Evolutionary conservation across 1,140 invertebrate genomes (phyloP).

Genomic region (Gyrodactylus bullatarudis): DNA sequence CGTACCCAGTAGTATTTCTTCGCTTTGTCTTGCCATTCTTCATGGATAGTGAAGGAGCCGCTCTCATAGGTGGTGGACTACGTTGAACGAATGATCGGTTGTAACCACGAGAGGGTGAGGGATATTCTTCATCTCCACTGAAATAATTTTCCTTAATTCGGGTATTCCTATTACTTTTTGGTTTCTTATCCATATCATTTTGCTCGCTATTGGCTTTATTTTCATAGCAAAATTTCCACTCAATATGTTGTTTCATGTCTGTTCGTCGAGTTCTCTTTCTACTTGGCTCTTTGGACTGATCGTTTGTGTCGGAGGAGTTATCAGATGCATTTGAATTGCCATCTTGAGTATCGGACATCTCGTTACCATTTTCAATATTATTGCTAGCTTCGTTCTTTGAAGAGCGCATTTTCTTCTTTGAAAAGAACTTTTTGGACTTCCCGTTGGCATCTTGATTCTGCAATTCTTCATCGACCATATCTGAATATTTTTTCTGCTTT

Average conservation of each 20-base stretch:
- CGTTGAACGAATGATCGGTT: too few relatives aligned
- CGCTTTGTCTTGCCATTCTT: background rate
- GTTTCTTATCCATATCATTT: background rate
- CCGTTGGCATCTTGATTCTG: background rate
- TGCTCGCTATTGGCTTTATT: too few relatives aligned
- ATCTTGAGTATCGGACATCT: background rate
- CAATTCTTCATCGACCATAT: background rate
- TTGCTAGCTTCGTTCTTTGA: too few relatives aligned
- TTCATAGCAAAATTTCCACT: background rate
- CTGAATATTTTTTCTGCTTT: background rate
- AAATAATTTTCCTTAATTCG: background rate
- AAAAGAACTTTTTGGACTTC: background rate
- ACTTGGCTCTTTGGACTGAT: background rate
- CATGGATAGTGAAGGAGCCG: background rate
- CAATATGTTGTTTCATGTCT: background rate
- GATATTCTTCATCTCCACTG: background rate
- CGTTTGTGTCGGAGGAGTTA: background rate
- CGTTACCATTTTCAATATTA: background rate
- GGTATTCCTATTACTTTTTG: background rate
- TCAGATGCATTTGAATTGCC: background rate
- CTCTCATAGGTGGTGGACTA: background rate
- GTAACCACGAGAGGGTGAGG: background rate
- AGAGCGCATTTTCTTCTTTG: background rate
- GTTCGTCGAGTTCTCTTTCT: background rate
- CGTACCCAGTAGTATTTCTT: background rate